phyloP scores from a whole-genome alignment of 2,113 vertebrate species.

The Acanthochromis polyacanthus region DNA sequence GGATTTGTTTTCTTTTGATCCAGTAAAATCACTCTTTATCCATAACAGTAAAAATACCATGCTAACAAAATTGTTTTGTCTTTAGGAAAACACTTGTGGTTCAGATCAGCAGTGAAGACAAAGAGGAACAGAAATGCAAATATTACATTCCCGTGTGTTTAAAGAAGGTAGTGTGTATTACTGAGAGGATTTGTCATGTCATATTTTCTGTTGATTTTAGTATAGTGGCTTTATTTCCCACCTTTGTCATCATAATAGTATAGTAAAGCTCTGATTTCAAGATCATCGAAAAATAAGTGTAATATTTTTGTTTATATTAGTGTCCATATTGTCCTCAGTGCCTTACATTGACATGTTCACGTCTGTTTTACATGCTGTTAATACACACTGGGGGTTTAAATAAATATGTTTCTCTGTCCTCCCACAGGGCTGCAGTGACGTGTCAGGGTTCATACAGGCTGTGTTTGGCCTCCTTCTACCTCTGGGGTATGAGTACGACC shows the following conservation, averaged over 20 bases:
- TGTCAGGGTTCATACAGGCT: conserved; percentile 84
- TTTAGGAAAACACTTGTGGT: conserved; percentile 84
- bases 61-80: background rate
- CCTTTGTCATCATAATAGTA: too few species aligned
- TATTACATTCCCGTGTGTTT: conserved; percentile 83
- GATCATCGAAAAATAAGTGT: too few species aligned
- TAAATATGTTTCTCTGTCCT: conserved; percentile 8
- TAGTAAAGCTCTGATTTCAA: too few species aligned
- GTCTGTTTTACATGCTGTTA: background rate
- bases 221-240: background rate
- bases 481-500: conserved; percentile 90
- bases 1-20: background rate
- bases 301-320: too few species aligned
- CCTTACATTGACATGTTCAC: background rate
- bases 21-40: background rate
- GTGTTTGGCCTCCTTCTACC: conserved; percentile 89
- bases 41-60: background rate
- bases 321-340: background rate
- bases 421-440: conserved; percentile 77
- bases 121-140: conserved; percentile 66
- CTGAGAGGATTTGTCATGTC: background rate
- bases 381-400: background rate
- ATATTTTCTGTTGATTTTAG: background rate
- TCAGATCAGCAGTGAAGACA: conserved; percentile 79
- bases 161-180: conserved; percentile 79